Base-by-base conservation (phyloP, 2,797 vertebrate species). In the Tokudaia tokunoshimensis region DNA sequence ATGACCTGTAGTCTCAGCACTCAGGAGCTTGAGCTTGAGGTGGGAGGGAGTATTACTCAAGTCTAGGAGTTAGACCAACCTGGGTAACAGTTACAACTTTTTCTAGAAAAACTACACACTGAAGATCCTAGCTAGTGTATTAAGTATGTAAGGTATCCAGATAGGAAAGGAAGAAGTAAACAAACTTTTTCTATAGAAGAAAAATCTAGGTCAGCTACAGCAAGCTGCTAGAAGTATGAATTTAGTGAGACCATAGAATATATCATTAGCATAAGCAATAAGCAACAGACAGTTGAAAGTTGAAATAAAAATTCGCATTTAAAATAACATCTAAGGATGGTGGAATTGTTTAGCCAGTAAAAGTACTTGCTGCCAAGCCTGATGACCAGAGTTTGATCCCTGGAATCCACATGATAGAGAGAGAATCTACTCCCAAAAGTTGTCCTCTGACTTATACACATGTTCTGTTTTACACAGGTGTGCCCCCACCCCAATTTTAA, bases 231-330 rank as follows among this genome's bases (percentile, higher is more conserved):
- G 72, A 67, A 61, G 59, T 80, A 55, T 67, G 3, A 63, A 55
- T 87, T 96, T 82, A 87, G 41, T 34, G 55, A 95, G 50, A 34
- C 34, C 31, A 37, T 7, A 41, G 26, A 9, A 22, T 55, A 47
- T 47, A 37, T 41, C 61, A 57, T 52, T 50, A 91, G 8, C 67
- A 75, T 79, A 37, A 72, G 72, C 22, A 74, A 24, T 26, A 86
- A 85, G n/a, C 61, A 93, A 1, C 57, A 65, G 76, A n/a, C n/a
- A 82, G 61, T 20, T 84, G 20, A 37, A 91, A 84, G 20, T 74
- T 93, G n/a, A 88, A 75, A 81, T 81, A 89, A 65, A 95, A 84
- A 74, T 67, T 65, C 88, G 3, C 17, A 22, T 50, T 90, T 93
- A 76, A 76, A 81, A 86, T 87, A 93, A 74, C 20, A 74, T 47